phyloP scores from a whole-genome alignment of 2,797 vertebrate genomes.

The Cirrhinus mrigala region DNA sequence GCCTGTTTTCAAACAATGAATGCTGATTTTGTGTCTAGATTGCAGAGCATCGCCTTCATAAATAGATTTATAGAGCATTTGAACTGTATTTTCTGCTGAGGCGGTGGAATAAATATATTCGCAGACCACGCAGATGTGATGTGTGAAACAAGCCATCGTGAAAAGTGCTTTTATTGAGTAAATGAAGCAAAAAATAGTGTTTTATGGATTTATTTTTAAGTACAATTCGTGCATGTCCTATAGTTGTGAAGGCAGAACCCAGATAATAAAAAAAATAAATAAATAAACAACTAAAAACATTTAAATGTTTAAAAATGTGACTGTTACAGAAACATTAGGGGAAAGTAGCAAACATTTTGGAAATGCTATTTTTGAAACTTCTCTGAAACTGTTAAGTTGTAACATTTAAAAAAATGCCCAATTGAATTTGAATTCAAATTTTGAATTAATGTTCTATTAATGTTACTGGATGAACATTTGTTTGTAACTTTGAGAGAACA shows the following conservation, averaged over 20 bases:
- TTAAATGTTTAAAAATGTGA: too few species aligned
- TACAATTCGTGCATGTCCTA: neutral
- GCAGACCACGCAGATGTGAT: neutral
- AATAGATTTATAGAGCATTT: constrained; percentile 6
- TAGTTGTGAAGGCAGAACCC: neutral
- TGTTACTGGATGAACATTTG: neutral
- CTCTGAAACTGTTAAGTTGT: too few species aligned
- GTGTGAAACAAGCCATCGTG: neutral
- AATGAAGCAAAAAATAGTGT: neutral
- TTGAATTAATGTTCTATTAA: neutral
- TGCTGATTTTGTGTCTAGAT: neutral
- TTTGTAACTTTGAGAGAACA: neutral
- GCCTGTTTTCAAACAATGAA: neutral
- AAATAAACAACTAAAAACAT: too few species aligned
- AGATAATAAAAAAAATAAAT: neutral
- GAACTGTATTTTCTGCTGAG: neutral
- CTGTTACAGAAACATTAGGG: neutral
- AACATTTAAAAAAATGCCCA: too few species aligned
- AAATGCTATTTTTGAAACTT: too few species aligned
- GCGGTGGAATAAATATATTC: neutral
- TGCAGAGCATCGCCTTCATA: neutral
- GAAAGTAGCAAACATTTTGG: too few species aligned
- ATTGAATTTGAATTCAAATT: too few species aligned
- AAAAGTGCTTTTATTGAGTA: neutral
- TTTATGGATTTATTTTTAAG: neutral